Base-by-base conservation (phyloP, 2,888 invertebrate genomes). In the Ephialtes manifestator region DNA sequence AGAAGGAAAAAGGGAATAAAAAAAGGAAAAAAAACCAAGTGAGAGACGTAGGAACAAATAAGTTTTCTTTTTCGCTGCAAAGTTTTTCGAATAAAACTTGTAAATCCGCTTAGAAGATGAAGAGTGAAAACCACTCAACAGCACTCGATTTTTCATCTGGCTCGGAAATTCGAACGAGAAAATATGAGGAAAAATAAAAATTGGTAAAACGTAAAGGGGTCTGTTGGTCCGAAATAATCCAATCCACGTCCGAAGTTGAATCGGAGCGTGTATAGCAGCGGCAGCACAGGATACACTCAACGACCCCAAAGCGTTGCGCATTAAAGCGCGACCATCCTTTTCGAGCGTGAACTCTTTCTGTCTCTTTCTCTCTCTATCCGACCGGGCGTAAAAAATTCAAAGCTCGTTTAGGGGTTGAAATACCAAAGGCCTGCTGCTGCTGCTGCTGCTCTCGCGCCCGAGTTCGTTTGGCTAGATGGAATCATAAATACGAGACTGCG, bases 371-470 rank as follows among this genome's bases (percentile, higher is more conserved):
- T 67, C 63, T 67, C 48, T 71, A 68, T 68, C 72, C 85, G 76
- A 72, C 79, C 75, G 60, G 82, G 82, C 79, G 85, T 85, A 82
- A 85, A 85, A 85, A 82, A 85, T 85, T 82, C 85, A 85, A 85
- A 85, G 82, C 82, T 85, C 85, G 82, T 85, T 85, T 80, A 67
- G 76, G 74, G 82, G 85, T 74, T 82, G 79, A 82, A 82, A 79
- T 72, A 72, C 76, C 75, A 80, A 82, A 76, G 82, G 51, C 58
- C 10, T 24, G 24, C 24, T 24, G 24, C 10, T 24, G 24, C 24
- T 24, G 24, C 10, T 10, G 39, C 68, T 63, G 72, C 60, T 35
- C 18, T 58, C 51, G 71, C 65, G 48, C 63, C 28, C 46, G 75
- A 72, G 75, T 67, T 71, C 70, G 65, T 70, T 78, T 75, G 46